A percentile compares a stretch with the other conserved stretches of the same genome.
These are phyloP conservation scores for Gadopsis bispinosus DNA, from an alignment of 2,797 vertebrate genomes.

Conservation along the genomic window DNA sequence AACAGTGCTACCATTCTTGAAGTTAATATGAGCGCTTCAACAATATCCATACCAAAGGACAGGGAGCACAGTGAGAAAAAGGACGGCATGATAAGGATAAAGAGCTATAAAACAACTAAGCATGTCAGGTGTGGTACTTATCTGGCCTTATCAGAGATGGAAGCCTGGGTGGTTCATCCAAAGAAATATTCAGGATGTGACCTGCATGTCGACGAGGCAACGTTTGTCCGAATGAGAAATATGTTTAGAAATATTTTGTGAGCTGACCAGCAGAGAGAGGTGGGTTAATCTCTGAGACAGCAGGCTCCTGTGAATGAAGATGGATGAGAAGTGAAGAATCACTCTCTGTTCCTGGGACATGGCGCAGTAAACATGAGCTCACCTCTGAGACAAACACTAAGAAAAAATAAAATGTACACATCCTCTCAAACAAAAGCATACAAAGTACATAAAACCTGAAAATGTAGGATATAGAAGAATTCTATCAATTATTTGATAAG, in stretches of 20 bases:
- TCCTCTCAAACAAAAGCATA: slow-evolving; percentile 41
- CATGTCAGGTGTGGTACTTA: slow-evolving; percentile 36
- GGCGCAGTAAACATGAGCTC: slow-evolving; percentile 49
- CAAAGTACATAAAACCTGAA: slow-evolving; percentile 52
- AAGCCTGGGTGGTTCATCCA: slow-evolving; percentile 24
- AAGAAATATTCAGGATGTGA: slow-evolving; percentile 54
- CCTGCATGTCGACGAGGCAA: slow-evolving; percentile 52
- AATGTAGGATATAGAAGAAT: slow-evolving; percentile 26
- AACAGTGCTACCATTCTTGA: slow-evolving; percentile 19
- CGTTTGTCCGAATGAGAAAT: slow-evolving; percentile 49
- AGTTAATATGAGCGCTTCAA: slow-evolving; percentile 11
- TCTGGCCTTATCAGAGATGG: slow-evolving; percentile 45
- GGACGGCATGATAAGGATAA: slow-evolving; percentile 13
- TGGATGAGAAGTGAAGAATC: slow-evolving; percentile 56
- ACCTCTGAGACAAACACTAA: slow-evolving; percentile 36
- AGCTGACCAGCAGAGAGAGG: slow-evolving; percentile 47
- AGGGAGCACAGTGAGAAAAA: slow-evolving; percentile 22
- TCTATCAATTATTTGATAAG: slow-evolving; percentile 77
- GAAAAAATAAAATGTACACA: slow-evolving; percentile 30
- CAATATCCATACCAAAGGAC: slow-evolving; percentile 22
- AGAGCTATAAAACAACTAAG: slow-evolving; percentile 32
- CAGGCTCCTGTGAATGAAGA: slow-evolving; percentile 62
- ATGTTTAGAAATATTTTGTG: slow-evolving; percentile 45
- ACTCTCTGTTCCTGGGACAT: slow-evolving; percentile 33
- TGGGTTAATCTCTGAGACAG: slow-evolving; percentile 42